Evolutionary conservation across 2,797 vertebrate genomes (phyloP), one percentile per base, ranked within the genome.

Genomic region (Zenarchopterus dispar): DNA sequence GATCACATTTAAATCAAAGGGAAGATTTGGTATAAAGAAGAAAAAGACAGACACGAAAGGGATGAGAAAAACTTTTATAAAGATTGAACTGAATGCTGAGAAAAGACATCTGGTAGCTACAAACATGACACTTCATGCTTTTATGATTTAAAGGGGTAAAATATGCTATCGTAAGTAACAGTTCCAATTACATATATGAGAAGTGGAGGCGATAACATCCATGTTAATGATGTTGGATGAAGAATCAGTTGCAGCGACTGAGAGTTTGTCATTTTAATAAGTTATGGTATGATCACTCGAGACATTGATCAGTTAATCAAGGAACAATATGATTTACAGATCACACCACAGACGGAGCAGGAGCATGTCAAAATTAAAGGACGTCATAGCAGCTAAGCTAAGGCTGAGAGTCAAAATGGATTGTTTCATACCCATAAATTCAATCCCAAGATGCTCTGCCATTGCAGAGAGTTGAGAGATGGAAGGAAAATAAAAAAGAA

Each of bases 401-500:
- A 88, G 77, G 90, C 91, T 90, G 92, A 92, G 91, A 94, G 92
- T 93, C 91, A 93, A 94, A 95, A 95, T 87, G 88, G 92, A 89
- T 94, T 80, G 90, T 94, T 97, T 92, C 97, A 92, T 99, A 99
- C 97, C 97, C 96, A 98, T 97, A 94, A 98, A 97, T 94, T 98
- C 97, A 97, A 98, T 97, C 95, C 97, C 96, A 95, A 99, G 96
- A 95, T 98, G 97, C 94, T 97, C 97, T 99, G 96, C 95, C 93
- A 94, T 93, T 92, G 94, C 93, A 95, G 95, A 96, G 93, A 93
- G 91, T 86, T 86, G 89, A 91, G 77, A 94, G 89, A 84, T 86
- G 91, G 90, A 92, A 84, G 74, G 7, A 79, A 61, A 77, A 73
- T 72, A 75, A 74, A 87, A 70, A 84, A 69, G 73, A 64, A 88